Evolutionary conservation across 2,888 invertebrate species (phyloP), one percentile per base, ranked within the genome.

Genomic region (Pterobdella sp.): DNA sequence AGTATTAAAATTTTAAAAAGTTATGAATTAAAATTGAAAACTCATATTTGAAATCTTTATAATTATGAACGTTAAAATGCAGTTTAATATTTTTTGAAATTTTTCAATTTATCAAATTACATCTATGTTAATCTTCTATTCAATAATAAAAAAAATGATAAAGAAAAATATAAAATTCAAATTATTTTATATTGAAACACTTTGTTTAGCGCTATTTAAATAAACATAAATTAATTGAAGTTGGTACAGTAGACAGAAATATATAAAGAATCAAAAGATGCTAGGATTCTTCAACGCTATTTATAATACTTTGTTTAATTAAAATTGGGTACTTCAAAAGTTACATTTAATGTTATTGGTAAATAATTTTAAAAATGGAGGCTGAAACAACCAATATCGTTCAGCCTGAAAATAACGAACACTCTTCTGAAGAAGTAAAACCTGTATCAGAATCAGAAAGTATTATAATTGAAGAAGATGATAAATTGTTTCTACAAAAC

Each of bases 361-460:
- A 56, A 22, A 56, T 56, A 56, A 26, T 42, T 32, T 26, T 37
- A 35, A 68, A 36, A 68, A 68, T 68, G 68, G 68, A 68, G 68
- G 68, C 68, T 29, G 68, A 68, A 42, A 68, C 68, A 1, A 68
- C 68, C 26, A 49, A 68, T 31, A 32, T 37, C 10, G 68, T 68
- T 26, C 52, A 56, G 60, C 52, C 68, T n/a, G 73, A 73, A 68
- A 60, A 37, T 26, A 63, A 52, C 49, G 68, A 66, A 18, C 68
- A 42, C 1, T n/a, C 68, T 1, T 49, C 73, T 18, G 31, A 49
- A n/a, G 72, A 72, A 26, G 64, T 42, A 66, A 49, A 36, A 63
- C 66, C 34, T 42, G 31, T 42, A 31, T 36, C 35, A n/a, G 66
- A n/a, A 32, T 37, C 34, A 34, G 68, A 32, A 31, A 60, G 52